Evolutionary conservation across 2,113 vertebrate species (phyloP).

Genomic region (Arvicanthis niloticus): DNA sequence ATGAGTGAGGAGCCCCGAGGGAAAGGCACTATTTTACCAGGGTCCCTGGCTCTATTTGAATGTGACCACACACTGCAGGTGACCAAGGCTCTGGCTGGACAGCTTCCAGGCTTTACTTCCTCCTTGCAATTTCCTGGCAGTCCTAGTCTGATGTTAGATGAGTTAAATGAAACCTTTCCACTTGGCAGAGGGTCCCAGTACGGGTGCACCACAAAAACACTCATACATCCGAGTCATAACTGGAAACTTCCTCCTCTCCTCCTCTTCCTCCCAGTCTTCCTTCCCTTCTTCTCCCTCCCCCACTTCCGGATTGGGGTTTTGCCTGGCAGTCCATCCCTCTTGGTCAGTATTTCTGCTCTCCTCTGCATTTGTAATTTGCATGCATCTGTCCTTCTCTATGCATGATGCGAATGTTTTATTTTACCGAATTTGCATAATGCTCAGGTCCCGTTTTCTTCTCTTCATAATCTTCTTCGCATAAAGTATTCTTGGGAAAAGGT

Average conservation of each 20-base stretch:
- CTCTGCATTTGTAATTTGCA: background rate
- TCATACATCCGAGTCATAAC: background rate
- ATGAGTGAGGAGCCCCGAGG: background rate
- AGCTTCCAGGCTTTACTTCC: background rate
- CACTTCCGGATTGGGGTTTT: background rate
- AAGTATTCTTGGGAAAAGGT: background rate
- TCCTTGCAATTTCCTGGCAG: conserved; percentile 34
- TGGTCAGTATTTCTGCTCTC: background rate
- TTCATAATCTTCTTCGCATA: background rate
- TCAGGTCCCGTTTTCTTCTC: background rate
- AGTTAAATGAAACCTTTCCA: background rate
- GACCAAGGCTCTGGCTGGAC: background rate
- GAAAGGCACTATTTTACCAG: background rate
- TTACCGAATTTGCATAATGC: background rate
- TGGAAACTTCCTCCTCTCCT: background rate
- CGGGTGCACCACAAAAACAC: background rate
- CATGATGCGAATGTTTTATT: background rate
- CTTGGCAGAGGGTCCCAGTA: conserved; percentile 8
- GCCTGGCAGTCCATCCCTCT: background rate
- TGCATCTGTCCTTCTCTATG: background rate
- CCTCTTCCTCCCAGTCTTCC: background rate
- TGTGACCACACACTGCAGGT: no score
- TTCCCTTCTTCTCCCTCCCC: no score
- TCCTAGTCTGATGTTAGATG: background rate
- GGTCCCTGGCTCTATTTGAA: background rate